Conservation (phyloP, 2,113 vertebrate genomes). For the Eonycteris spelaea region DNA sequence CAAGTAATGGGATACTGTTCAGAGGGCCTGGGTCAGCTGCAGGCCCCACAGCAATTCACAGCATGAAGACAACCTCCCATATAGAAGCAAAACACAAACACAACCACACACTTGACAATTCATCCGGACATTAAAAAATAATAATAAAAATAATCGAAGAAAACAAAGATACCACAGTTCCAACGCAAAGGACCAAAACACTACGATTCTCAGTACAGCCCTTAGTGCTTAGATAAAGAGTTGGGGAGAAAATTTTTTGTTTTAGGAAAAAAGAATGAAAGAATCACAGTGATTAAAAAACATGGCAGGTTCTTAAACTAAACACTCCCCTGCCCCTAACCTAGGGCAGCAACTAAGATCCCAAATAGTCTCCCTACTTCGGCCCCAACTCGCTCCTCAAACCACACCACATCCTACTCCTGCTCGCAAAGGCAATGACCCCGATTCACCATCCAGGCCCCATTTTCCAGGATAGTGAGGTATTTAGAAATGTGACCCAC, state of each 20-base stretch:
- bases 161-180: conserved; percentile 74
- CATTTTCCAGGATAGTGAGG: conserved; percentile 67
- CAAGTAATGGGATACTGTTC: neutral
- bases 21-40: neutral
- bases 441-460: conserved; percentile 55
- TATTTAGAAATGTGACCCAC: conserved; percentile 60
- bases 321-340: conserved; percentile 44
- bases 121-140: conserved; percentile 53
- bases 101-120: neutral
- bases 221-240: conserved; percentile 68
- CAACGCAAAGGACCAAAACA: conserved; percentile 55
- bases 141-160: conserved; percentile 23
- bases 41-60: conserved; percentile 52
- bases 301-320: conserved; percentile 70
- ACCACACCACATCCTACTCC: neutral
- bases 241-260: neutral
- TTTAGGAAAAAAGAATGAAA: conserved; percentile 64
- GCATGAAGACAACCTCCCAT: conserved; percentile 45
- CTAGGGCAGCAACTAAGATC: conserved; percentile 39
- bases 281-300: conserved; percentile 78
- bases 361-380: conserved; percentile 18
- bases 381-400: neutral
- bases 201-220: conserved; percentile 63
- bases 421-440: conserved; percentile 17
- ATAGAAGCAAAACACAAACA: conserved; percentile 17